Evolutionary conservation across 2,888 invertebrate species (phyloP).

Genomic region (Diploptera punctata): DNA sequence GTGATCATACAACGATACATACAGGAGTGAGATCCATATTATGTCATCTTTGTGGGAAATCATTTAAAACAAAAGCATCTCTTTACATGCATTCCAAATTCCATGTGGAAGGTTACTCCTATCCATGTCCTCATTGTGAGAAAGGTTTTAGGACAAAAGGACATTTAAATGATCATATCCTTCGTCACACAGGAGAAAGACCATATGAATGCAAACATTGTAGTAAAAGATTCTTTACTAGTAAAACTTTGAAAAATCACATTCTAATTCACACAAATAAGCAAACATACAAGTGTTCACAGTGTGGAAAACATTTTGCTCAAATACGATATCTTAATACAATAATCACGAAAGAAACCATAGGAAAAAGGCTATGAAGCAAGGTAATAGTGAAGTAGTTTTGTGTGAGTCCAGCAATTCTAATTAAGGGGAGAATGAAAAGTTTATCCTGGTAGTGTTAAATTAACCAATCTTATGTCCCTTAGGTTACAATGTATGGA

Average conservation of each 20-base stretch:
- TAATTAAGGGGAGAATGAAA: too few relatives aligned
- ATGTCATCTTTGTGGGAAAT: conserved; percentile 58
- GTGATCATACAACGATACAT: conserved; percentile 54
- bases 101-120: conserved; percentile 47
- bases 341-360: conserved; percentile 54
- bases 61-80: conserved; percentile 70
- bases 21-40: conserved; percentile 51
- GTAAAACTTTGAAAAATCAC: conserved; percentile 51
- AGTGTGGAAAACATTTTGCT: conserved; percentile 51
- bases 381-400: too few relatives aligned
- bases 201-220: conserved; percentile 61
- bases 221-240: conserved; percentile 48
- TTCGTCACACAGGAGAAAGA: conserved; percentile 50
- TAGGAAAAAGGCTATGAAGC: too few relatives aligned
- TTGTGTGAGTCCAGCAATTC: too few relatives aligned
- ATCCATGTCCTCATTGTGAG: conserved; percentile 57
- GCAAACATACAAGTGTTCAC: conserved; percentile 48
- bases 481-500: too few relatives aligned
- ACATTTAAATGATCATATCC: conserved; percentile 53
- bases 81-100: conserved; percentile 66
- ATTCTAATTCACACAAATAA: conserved; percentile 57
- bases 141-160: conserved; percentile 58
- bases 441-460: too few relatives aligned
- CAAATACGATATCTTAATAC: conserved; percentile 62
- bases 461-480: too few relatives aligned